These are phyloP conservation scores for Oreochromis mossambicus DNA, from an alignment of 2,797 vertebrate genomes.

Conservation along the genomic window DNA sequence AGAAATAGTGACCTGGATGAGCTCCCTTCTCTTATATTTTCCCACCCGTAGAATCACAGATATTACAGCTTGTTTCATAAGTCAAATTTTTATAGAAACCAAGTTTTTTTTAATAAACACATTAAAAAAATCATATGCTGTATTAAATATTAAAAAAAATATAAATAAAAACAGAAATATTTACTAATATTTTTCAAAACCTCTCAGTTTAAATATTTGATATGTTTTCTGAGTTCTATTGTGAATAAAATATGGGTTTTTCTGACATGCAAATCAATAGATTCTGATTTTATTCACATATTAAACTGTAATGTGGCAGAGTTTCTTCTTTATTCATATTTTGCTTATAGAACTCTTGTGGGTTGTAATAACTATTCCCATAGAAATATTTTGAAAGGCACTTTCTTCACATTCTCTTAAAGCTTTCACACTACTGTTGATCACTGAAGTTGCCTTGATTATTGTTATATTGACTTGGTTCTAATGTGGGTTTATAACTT, in stretches of 20 bases:
- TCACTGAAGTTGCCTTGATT: background rate
- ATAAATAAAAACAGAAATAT: background rate
- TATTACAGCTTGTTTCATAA: background rate
- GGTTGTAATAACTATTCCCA: background rate
- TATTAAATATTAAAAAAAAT: too few relatives aligned
- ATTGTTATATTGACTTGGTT: background rate
- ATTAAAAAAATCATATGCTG: background rate
- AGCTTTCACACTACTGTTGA: background rate
- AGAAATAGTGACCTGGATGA: background rate
- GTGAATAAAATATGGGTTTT: background rate
- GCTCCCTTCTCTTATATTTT: fast-evolving
- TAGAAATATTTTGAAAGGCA: background rate
- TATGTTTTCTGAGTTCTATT: background rate
- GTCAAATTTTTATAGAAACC: fast-evolving
- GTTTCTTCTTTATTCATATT: background rate
- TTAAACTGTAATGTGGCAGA: fast-evolving
- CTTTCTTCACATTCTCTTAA: background rate
- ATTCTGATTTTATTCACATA: background rate
- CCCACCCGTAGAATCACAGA: background rate
- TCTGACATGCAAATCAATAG: background rate
- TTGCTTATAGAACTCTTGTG: background rate
- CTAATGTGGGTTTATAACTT: background rate
- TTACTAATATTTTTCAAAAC: background rate
- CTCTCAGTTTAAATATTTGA: background rate
- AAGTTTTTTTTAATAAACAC: background rate